These are phyloP conservation scores for Brachionus asplanchnoidis DNA, from an alignment of 1,140 invertebrate genomes.

Conservation along the genomic window DNA sequence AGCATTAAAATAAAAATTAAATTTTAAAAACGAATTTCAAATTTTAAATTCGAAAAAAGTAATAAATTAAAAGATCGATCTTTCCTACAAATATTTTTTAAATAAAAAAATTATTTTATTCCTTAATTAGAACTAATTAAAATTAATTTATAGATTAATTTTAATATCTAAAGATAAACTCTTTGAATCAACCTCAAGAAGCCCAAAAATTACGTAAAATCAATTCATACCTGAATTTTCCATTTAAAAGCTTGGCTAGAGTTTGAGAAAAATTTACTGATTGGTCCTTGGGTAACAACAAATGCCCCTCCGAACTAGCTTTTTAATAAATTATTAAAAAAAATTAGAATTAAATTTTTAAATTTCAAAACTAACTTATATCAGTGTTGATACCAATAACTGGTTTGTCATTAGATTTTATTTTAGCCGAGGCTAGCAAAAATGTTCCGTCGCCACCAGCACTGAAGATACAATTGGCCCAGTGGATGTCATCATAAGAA, in stretches of 20 bases:
- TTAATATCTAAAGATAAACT: too few relatives aligned
- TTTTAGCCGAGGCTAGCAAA: conserved; percentile 80
- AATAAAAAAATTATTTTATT: neutral
- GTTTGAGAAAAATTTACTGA: conserved; percentile 67
- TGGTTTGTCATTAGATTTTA: conserved; percentile 70
- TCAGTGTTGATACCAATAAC: conserved; percentile 97
- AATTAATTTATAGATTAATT: too few relatives aligned
- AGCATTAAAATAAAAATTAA: too few relatives aligned
- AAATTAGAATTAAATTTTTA: conserved; percentile 15
- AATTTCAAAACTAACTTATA: conserved; percentile 62
- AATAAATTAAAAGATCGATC: too few relatives aligned
- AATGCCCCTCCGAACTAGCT: conserved; percentile 76
- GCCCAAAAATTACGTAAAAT: neutral
- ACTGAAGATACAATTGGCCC: conserved; percentile 89
- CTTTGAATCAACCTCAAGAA: too few relatives aligned
- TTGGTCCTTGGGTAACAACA: conserved; percentile 74
- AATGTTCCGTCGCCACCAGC: conserved; percentile 98
- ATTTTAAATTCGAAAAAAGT: too few relatives aligned
- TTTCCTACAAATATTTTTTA: neutral
- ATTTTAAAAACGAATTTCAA: too few relatives aligned
- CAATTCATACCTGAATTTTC: conserved; percentile 60
- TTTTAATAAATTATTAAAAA: conserved; percentile 37
- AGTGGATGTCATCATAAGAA: conserved; percentile 68
- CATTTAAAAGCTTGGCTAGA: conserved; percentile 64
- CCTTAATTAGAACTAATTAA: neutral